Percentiles rank a stretch among this genome's conserved stretches.
phyloP scores from a whole-genome alignment of 2,888 invertebrate species.

The Lasioglossum vierecki region DNA sequence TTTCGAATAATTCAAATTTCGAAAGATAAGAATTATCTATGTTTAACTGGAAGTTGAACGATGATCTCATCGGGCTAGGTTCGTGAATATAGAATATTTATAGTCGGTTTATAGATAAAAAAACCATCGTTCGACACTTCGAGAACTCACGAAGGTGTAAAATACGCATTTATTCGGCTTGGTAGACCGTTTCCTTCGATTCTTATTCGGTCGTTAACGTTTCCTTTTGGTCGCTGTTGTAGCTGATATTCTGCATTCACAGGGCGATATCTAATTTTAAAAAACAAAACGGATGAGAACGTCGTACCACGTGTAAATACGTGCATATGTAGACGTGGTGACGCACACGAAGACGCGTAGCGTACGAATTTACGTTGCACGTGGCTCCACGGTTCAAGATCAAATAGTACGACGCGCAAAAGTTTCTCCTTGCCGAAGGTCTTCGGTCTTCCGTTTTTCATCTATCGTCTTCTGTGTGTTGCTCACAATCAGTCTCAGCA shows the following conservation, averaged over 20 bases:
- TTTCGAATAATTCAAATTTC: background rate
- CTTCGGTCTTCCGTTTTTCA: conserved; percentile 10
- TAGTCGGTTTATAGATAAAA: background rate
- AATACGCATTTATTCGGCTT: background rate
- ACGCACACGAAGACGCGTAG: background rate
- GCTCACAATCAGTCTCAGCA: background rate
- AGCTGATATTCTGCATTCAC: background rate
- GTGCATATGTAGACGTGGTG: background rate
- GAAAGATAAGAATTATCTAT: background rate
- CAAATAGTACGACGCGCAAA: conserved; percentile 44
- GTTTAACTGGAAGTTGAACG: background rate
- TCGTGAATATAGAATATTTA: background rate
- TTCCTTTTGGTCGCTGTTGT: background rate
- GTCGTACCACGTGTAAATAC: background rate
- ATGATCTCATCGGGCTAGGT: background rate
- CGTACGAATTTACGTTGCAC: conserved; percentile 31
- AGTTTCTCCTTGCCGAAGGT: conserved; percentile 40
- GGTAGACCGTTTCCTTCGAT: background rate
- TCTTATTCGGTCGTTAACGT: background rate
- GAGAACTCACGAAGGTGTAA: background rate
- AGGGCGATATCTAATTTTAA: background rate
- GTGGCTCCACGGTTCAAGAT: conserved; percentile 35
- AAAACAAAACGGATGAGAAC: background rate
- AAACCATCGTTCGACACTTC: background rate
- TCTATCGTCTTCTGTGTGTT: conserved; percentile 19